Percentiles rank a stretch among this genome's conserved stretches.
Evolutionary conservation across 2,888 invertebrate genomes (phyloP).

Genomic region (Celastrina argiolus): DNA sequence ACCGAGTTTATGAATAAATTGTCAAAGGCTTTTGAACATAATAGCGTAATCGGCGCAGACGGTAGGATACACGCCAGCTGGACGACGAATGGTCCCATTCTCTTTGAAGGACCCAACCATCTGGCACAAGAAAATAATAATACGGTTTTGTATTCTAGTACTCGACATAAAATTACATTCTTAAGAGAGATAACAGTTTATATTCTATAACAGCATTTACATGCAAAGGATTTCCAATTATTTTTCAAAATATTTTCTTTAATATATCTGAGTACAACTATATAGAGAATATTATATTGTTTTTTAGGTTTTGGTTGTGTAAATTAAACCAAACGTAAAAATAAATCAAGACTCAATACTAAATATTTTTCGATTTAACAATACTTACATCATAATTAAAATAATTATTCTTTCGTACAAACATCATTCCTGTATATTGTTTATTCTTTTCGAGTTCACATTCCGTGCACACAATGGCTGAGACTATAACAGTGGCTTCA

Average conservation of each 20-base stretch:
- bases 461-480: constrained; percentile 12
- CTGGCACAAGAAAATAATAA: neutral
- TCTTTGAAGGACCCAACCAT: neutral
- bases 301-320: too few species aligned
- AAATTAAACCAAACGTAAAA: too few species aligned
- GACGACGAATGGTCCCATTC: neutral
- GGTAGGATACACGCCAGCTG: constrained; percentile 1
- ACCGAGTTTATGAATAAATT: neutral
- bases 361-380: neutral
- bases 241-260: neutral
- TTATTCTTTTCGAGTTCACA: neutral
- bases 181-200: neutral
- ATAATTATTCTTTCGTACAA: neutral
- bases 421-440: neutral
- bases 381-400: neutral
- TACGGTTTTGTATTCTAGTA: neutral
- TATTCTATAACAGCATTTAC: too few species aligned
- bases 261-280: neutral
- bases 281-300: neutral
- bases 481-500: constrained; percentile 51
- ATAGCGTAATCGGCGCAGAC: neutral
- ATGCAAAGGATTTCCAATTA: neutral
- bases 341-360: neutral
- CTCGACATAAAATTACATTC: neutral
- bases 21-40: neutral